Evolutionary conservation across 2,888 invertebrate genomes (phyloP).

Genomic region (Sialis fuliginosa): DNA sequence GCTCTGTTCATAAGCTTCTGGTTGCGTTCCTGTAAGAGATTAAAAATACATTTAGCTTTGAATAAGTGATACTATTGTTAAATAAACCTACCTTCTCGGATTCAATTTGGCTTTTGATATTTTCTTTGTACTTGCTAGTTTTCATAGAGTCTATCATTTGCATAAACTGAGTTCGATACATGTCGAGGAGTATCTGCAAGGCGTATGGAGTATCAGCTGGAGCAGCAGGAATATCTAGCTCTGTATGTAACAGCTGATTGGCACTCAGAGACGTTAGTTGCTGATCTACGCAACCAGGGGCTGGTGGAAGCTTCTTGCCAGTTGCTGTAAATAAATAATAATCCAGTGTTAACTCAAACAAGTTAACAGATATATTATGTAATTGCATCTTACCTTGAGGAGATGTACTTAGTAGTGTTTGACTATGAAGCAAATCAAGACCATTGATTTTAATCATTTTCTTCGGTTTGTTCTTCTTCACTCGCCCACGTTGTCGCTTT

Average conservation of each 20-base stretch:
- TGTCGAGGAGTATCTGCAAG: constrained; percentile 70
- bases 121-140: constrained; percentile 51
- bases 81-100: constrained; percentile 40
- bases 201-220: constrained; percentile 69
- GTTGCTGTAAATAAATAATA: constrained; percentile 22
- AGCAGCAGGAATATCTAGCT: constrained; percentile 63
- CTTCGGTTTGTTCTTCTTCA: constrained; percentile 41
- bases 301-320: constrained; percentile 62
- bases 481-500: constrained; percentile 34
- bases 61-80: not conserved
- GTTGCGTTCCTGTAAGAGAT: constrained; percentile 47
- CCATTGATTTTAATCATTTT: constrained; percentile 65
- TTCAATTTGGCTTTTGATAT: constrained; percentile 59
- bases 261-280: constrained; percentile 61
- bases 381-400: constrained; percentile 35
- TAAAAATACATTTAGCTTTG: not conserved
- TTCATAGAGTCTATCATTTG: constrained; percentile 71
- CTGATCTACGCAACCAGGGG: constrained; percentile 84
- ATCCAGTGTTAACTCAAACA: constrained; percentile 12
- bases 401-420: constrained; percentile 74
- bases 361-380: not conserved
- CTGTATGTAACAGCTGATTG: constrained; percentile 57
- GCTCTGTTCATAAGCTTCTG: constrained; percentile 65
- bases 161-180: constrained; percentile 73
- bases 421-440: constrained; percentile 72